A percentile compares a stretch with the other conserved stretches of the same genome.
These are phyloP conservation scores for Stomatorhinus ivindoensis DNA, from an alignment of 2,113 vertebrate species.

Conservation along the genomic window DNA sequence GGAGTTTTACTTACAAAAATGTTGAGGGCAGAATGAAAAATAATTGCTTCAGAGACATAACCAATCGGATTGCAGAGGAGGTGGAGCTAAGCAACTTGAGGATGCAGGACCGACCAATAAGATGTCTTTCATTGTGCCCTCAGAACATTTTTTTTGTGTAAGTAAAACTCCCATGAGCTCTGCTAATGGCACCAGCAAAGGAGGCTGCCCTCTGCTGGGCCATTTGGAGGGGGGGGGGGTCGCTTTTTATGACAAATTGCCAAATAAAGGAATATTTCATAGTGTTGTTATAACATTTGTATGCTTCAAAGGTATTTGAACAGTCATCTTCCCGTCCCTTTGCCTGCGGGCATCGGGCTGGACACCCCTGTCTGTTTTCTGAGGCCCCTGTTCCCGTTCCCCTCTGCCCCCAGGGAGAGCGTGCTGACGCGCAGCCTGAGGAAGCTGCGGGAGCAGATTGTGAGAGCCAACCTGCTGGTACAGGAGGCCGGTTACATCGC, in stretches of 20 bases:
- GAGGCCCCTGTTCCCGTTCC: neutral
- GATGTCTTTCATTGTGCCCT: too few species aligned
- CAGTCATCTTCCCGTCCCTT: neutral
- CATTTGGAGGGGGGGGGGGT: neutral
- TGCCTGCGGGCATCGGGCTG: neutral
- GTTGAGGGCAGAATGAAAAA: too few species aligned
- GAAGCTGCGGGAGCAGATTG: constrained; percentile 82
- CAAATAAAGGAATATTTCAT: neutral
- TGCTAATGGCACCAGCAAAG: neutral
- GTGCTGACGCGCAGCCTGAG: constrained; percentile 81
- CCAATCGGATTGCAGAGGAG: too few species aligned
- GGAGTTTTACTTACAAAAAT: too few species aligned
- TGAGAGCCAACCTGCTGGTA: constrained; percentile 80
- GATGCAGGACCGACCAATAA: too few species aligned
- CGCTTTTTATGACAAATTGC: neutral
- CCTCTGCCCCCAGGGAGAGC: constrained; percentile 65
- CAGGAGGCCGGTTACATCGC: constrained; percentile 84
- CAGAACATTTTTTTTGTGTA: too few species aligned
- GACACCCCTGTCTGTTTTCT: neutral
- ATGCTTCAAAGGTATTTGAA: neutral
- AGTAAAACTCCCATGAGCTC: too few species aligned
- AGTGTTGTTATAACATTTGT: neutral
- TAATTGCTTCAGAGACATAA: too few species aligned
- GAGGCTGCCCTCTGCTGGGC: neutral
- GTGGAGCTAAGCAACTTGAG: too few species aligned